These are phyloP conservation scores for Sarotherodon lohbergeri DNA, from an alignment of 2,113 vertebrate species.

Conservation along the genomic window DNA sequence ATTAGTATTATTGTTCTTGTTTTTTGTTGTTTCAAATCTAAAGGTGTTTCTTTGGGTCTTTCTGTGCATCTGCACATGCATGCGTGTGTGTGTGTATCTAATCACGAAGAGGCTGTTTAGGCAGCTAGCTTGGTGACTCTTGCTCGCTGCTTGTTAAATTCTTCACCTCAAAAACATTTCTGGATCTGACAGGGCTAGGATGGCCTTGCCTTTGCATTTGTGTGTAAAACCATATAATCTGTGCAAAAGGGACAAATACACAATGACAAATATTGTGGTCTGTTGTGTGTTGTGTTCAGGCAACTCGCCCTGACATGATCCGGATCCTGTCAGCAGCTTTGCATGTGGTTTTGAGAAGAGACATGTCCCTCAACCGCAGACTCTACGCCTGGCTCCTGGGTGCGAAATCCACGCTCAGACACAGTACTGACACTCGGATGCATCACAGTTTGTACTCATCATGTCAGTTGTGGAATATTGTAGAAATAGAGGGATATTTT, in stretches of 20 bases:
- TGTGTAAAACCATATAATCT: not conserved
- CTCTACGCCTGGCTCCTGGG: slow-evolving; percentile 98
- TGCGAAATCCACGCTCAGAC: slow-evolving; percentile 61
- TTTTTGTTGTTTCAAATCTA: not conserved
- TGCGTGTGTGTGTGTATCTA: not conserved
- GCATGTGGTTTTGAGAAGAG: slow-evolving; percentile 94
- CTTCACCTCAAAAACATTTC: not conserved
- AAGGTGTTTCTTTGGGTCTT: not conserved
- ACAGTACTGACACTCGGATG: not conserved
- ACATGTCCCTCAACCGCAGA: slow-evolving; percentile 97
- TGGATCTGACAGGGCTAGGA: not conserved
- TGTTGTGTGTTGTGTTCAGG: slow-evolving; percentile 71
- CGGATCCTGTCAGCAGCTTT: slow-evolving; percentile 95
- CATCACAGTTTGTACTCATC: not conserved
- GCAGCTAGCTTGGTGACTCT: not conserved
- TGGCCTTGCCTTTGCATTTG: not conserved
- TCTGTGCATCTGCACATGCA: not conserved
- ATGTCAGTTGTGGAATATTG: not conserved
- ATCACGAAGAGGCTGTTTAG: not conserved
- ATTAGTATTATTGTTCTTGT: not conserved
- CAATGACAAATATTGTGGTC: not conserved
- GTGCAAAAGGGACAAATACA: not conserved
- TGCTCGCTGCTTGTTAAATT: not conserved
- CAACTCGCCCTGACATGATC: slow-evolving; percentile 95
- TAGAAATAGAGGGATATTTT: not conserved